Percentiles rank a stretch among this genome's conserved stretches.
Conservation (phyloP, 2,888 invertebrate species). For the Watsonalla binaria region DNA sequence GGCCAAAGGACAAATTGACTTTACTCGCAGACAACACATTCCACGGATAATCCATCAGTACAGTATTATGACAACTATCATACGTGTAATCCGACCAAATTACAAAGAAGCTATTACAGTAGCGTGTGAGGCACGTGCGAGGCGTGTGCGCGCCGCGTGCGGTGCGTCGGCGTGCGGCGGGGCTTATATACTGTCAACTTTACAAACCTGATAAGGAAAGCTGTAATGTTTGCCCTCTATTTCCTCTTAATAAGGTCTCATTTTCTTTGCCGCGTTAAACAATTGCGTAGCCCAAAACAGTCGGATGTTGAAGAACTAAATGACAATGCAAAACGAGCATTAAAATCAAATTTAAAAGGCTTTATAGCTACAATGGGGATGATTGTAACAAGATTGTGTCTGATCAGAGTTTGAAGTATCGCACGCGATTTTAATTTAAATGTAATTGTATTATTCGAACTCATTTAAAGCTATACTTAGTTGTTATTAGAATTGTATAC, state of each 20-base stretch:
- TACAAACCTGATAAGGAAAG: no score
- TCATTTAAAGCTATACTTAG: no score
- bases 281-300: neutral
- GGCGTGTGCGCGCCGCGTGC: neutral
- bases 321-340: neutral
- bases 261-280: neutral
- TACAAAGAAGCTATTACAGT: slow-evolving; percentile 13
- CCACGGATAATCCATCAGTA: neutral
- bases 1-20: neutral
- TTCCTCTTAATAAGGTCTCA: neutral
- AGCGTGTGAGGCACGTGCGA: slow-evolving; percentile 6
- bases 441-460: no score
- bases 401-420: no score
- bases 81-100: slow-evolving; percentile 20
- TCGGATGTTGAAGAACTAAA: neutral
- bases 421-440: no score
- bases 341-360: neutral
- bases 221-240: neutral
- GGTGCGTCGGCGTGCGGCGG: neutral
- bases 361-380: no score
- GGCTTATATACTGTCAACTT: neutral
- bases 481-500: no score
- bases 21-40: neutral
- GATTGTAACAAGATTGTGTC: no score
- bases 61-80: slow-evolving; percentile 17